Conservation (phyloP, 2,797 vertebrate species). For the Podargus strigoides region DNA sequence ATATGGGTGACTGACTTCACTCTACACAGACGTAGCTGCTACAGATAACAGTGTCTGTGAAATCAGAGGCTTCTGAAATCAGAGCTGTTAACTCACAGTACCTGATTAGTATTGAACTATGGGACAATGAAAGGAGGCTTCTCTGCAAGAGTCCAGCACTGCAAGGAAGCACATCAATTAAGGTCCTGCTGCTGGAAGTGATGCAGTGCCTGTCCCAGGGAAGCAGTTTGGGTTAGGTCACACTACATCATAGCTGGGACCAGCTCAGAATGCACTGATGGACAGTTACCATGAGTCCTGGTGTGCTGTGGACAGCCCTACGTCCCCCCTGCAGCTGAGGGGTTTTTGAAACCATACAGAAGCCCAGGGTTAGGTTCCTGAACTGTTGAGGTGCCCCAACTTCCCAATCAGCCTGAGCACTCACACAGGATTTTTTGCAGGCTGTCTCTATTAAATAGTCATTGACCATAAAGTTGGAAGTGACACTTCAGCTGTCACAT, state of each 20-base stretch:
- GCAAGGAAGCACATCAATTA: background rate
- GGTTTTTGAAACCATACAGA: background rate
- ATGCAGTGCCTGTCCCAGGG: background rate
- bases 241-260: background rate
- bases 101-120: background rate
- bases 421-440: background rate
- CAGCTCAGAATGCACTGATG: background rate
- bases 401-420: background rate
- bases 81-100: background rate
- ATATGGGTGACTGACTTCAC: background rate
- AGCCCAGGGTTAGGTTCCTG: background rate
- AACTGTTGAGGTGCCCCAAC: background rate
- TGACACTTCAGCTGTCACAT: background rate
- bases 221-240: background rate
- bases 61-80: background rate
- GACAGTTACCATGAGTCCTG: background rate
- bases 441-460: background rate
- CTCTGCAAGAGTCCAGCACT: background rate
- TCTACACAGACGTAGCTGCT: background rate
- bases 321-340: background rate
- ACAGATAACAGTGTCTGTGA: background rate
- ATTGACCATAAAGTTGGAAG: background rate
- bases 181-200: background rate
- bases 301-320: background rate
- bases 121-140: background rate